Conservation (phyloP, 1,140 invertebrate species). For the Pogonus chalceus region DNA sequence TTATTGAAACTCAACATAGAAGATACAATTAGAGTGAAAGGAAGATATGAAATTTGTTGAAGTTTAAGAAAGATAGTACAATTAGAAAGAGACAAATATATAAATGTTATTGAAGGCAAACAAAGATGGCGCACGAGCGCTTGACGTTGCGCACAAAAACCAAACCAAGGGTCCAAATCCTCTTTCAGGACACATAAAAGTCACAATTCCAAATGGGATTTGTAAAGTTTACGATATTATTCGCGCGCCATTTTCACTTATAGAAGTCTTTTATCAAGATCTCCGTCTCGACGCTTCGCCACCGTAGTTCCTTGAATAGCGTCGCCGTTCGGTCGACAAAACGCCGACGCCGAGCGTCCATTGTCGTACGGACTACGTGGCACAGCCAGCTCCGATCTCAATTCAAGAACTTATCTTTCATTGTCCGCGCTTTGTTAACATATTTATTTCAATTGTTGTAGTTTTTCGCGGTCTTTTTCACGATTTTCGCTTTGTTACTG, state of each 20-base stretch:
- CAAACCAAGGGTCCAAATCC: conserved; percentile 28
- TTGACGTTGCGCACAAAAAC: conserved; percentile 24
- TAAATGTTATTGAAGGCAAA: no score
- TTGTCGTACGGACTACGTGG: not conserved
- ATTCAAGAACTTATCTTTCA: conserved; percentile 3
- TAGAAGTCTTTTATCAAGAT: conserved; percentile 35
- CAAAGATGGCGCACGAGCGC: no score
- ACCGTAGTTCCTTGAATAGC: not conserved
- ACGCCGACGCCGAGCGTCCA: not conserved
- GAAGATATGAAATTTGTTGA: no score
- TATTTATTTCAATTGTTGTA: conserved; percentile 5
- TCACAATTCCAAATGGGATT: conserved; percentile 38
- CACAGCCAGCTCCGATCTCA: not conserved
- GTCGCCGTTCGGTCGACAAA: no score
- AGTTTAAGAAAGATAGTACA: no score
- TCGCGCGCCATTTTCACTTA: conserved; percentile 35
- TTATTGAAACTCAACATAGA: no score
- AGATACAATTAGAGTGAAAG: no score
- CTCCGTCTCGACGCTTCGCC: conserved; percentile 11
- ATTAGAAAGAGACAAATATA: no score
- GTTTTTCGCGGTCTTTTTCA: no score
- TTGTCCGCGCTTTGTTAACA: conserved; percentile 7
- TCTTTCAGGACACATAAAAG: conserved; percentile 35
- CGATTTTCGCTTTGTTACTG: no score
- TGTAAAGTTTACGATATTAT: conserved; percentile 38